phyloP scores from a whole-genome alignment of 2,888 invertebrate species.

The Apamea monoglypha region DNA sequence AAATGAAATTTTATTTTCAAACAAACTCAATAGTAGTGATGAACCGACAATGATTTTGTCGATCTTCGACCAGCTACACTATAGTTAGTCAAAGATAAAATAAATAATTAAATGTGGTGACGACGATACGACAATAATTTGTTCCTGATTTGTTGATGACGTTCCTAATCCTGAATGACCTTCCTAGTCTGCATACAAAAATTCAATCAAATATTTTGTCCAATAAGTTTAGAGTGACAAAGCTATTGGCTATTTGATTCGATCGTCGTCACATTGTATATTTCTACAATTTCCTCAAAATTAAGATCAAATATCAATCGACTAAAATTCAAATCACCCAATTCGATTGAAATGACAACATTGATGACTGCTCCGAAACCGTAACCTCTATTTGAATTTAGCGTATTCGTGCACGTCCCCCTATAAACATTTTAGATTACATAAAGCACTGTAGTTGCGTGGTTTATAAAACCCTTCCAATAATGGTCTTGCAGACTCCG shows the following conservation, averaged over 20 bases:
- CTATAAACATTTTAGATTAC: slow-evolving; percentile 68
- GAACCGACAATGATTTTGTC: neutral
- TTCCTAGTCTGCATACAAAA: neutral
- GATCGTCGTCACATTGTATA: neutral
- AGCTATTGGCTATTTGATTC: neutral
- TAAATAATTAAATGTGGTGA: neutral
- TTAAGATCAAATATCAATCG: slow-evolving; percentile 9
- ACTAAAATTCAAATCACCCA: slow-evolving; percentile 10
- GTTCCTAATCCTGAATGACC: neutral
- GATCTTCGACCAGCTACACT: neutral
- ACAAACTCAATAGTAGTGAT: neutral
- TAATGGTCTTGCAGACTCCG: slow-evolving; percentile 62
- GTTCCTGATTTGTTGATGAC: too few species aligned
- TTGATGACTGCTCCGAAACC: slow-evolving; percentile 39
- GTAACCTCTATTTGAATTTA: slow-evolving; percentile 58
- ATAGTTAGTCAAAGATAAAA: neutral
- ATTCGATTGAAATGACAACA: slow-evolving; percentile 28
- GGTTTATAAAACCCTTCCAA: slow-evolving; percentile 71
- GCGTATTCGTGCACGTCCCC: slow-evolving; percentile 56
- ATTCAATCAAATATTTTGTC: neutral
- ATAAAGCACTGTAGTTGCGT: slow-evolving; percentile 69
- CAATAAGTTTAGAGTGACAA: neutral
- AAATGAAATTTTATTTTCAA: neutral
- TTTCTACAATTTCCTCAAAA: neutral
- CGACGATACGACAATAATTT: too few species aligned